Conservation (phyloP, 2,797 vertebrate genomes). For the Buceros bicornis region DNA sequence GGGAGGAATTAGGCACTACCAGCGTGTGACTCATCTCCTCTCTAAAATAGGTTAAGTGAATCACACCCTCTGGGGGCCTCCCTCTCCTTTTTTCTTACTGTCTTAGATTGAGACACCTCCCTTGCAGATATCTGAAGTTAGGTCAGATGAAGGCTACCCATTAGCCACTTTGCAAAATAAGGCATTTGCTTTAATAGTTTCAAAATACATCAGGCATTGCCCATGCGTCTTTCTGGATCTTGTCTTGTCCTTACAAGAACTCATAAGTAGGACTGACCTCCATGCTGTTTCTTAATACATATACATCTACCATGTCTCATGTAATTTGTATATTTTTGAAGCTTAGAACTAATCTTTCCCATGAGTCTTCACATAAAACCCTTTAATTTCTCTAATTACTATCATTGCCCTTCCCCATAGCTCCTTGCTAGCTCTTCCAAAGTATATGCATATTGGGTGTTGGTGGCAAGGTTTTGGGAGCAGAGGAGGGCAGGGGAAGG, state of each 20-base stretch:
- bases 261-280: background rate
- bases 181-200: background rate
- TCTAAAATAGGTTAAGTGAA: constrained; percentile 32
- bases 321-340: background rate
- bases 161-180: background rate
- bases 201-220: background rate
- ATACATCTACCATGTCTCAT: background rate
- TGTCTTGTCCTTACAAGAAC: background rate
- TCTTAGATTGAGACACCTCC: background rate
- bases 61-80: constrained; percentile 6
- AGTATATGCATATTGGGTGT: rapidly evolving
- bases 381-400: background rate
- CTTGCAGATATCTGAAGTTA: background rate
- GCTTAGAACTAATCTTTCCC: background rate
- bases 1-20: background rate
- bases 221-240: background rate
- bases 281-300: background rate
- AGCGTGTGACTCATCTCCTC: background rate
- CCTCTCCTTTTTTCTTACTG: background rate
- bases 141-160: background rate
- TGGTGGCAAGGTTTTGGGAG: background rate
- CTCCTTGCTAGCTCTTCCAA: background rate
- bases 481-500: background rate
- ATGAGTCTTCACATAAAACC: background rate
- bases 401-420: background rate